Conservation (phyloP, 1,140 invertebrate genomes). For the Bombus waltoni region DNA sequence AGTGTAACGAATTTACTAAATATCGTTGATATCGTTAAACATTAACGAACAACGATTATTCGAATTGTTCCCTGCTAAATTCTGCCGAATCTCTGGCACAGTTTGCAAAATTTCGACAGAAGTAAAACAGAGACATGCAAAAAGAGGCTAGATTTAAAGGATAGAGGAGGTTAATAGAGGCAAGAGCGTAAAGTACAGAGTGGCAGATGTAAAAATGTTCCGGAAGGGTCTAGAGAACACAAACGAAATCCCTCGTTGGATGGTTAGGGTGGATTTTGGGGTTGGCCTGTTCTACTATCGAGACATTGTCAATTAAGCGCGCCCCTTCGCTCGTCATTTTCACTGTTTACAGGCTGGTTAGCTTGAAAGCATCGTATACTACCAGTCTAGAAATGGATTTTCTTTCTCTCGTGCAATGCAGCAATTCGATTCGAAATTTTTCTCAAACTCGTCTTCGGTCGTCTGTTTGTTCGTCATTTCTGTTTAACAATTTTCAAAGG, state of each 20-base stretch:
- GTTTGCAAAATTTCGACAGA: background rate
- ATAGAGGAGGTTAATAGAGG: slow-evolving; percentile 20
- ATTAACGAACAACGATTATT: no score
- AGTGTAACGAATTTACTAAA: no score
- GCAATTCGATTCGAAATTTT: slow-evolving; percentile 2
- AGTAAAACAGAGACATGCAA: slow-evolving; percentile 21
- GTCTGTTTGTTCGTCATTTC: no score
- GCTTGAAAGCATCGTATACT: slow-evolving; percentile 24
- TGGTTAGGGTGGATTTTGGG: slow-evolving; percentile 60
- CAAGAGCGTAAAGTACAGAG: background rate
- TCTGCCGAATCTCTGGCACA: no score
- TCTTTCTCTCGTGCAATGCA: background rate
- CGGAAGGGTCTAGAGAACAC: slow-evolving; percentile 37
- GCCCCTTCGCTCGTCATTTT: slow-evolving; percentile 67
- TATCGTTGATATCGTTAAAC: no score
- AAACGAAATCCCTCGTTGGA: slow-evolving; percentile 28
- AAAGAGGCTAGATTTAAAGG: slow-evolving; percentile 15
- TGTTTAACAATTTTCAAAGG: no score
- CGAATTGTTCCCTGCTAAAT: no score
- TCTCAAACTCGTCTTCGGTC: background rate
- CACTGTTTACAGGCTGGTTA: slow-evolving; percentile 70
- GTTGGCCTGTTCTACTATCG: slow-evolving; percentile 50
- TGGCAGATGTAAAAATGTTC: slow-evolving; percentile 57
- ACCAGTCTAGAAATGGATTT: background rate
- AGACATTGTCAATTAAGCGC: slow-evolving; percentile 77